Conservation (phyloP, 2,888 invertebrate genomes). For the Alsophila aescularia region DNA sequence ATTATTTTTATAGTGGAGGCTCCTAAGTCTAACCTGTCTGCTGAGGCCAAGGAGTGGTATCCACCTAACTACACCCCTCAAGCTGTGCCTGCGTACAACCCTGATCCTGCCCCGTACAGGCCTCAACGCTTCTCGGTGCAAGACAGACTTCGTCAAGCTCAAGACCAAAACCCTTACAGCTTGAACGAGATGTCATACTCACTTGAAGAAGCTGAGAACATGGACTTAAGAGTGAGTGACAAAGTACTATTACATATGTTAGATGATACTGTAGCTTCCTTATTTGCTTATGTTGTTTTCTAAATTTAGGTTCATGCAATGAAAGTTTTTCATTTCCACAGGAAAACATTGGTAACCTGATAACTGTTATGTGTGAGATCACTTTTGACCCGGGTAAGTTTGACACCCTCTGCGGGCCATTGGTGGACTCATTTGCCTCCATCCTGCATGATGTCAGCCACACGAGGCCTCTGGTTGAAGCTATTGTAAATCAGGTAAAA, state of each 20-base stretch:
- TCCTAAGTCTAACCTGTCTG: conserved; percentile 79
- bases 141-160: conserved; percentile 76
- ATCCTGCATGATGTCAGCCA: conserved; percentile 86
- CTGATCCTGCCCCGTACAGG: conserved; percentile 65
- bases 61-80: conserved; percentile 80
- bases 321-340: conserved; percentile 42
- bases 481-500: conserved; percentile 87
- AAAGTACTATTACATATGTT: not conserved
- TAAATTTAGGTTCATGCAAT: not conserved
- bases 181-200: conserved; percentile 74
- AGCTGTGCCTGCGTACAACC: conserved; percentile 55
- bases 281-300: conserved; percentile 3
- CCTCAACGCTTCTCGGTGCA: conserved; percentile 74
- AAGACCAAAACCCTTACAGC: conserved; percentile 73
- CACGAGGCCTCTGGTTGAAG: conserved; percentile 86
- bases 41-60: conserved; percentile 86
- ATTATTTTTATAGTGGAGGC: conserved; percentile 55
- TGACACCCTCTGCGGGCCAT: conserved; percentile 87
- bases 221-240: conserved; percentile 66
- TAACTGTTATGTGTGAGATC: conserved; percentile 89
- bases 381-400: conserved; percentile 92
- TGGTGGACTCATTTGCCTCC: conserved; percentile 88
- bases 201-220: conserved; percentile 72
- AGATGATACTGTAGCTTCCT: not conserved
- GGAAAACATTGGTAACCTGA: conserved; percentile 85